Evolutionary conservation across 2,888 invertebrate species (phyloP).

Genomic region (Spodoptera littoralis): DNA sequence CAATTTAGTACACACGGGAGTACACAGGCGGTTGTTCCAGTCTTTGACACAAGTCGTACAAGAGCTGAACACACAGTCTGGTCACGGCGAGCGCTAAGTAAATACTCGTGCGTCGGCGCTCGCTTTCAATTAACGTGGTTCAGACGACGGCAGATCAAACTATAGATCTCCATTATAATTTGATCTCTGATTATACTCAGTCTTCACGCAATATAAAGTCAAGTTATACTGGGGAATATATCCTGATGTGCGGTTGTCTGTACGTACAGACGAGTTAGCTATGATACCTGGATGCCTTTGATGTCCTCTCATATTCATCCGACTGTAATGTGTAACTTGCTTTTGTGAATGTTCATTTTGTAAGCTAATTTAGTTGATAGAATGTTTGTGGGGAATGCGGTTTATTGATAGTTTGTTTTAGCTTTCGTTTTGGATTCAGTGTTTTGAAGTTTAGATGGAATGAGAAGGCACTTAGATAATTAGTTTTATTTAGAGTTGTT

Average conservation of each 20-base stretch:
- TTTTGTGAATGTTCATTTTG: constrained; percentile 60
- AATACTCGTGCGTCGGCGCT: constrained; percentile 71
- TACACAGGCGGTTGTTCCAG: constrained; percentile 52
- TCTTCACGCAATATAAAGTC: too few relatives aligned
- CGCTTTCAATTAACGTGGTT: constrained; percentile 82
- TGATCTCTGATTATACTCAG: too few relatives aligned
- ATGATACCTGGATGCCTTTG: constrained; percentile 78
- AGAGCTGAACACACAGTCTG: constrained; percentile 79
- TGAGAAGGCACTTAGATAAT: not conserved
- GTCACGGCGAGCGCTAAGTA: constrained; percentile 75
- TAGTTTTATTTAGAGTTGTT: too few relatives aligned
- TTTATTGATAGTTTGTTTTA: constrained; percentile 19
- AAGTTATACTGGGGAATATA: too few relatives aligned
- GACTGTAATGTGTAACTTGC: constrained; percentile 68
- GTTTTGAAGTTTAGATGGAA: not conserved
- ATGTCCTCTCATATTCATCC: constrained; percentile 75
- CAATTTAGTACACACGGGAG: constrained; percentile 34
- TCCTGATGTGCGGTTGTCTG: not conserved
- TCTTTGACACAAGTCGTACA: constrained; percentile 79
- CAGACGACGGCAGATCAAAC: too few relatives aligned
- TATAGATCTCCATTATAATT: too few relatives aligned
- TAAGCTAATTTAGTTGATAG: constrained; percentile 50
- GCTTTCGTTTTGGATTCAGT: not conserved
- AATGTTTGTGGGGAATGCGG: constrained; percentile 1
- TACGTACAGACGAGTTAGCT: constrained; percentile 74